Base-by-base conservation (phyloP, 2,113 vertebrate genomes). In the Ardeotis arabs region DNA sequence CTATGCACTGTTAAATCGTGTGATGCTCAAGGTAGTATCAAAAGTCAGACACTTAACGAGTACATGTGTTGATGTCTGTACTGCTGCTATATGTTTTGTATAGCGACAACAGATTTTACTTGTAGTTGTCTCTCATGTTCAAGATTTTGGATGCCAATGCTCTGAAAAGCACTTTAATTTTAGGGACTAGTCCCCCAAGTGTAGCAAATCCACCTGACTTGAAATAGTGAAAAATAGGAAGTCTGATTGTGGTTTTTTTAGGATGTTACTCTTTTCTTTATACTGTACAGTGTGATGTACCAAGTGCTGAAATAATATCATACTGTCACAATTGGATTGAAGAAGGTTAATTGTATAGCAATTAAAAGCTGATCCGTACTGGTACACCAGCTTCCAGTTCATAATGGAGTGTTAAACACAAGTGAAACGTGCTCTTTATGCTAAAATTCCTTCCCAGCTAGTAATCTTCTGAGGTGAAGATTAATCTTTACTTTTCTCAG, bases 91-190 rank as follows among this genome's bases (percentile, higher is more conserved):
- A 90, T 89, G 44, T 86, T 8, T 53, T 6, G 20, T 31, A 58
- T 73, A 44, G 89, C 66, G 31, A 91, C 87, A 24, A 83, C 88
- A 39, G 89, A 12, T 53, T 79, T 76, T 88, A 92, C 97, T 91
- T 76, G 95, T 97, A 94, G 78, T 94, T 93, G 94, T 97, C 92
- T 97, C 90, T 95, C 96, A 90, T 90, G 93, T 92, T 89, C 79
- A 84, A 73, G 74, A 39, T 70, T 95, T 49, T 75, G 91, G 95
- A 93, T 93, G 92, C 97, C 95, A 97, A 88, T 87, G 56, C 78
- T 96, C 94, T 78, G 89, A 97, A 90, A 86, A 96, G 97, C 97
- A 97, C 97, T 97, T 97, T 96, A 98, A 86, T 96, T 94, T 87
- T 94, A 96, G 96, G 96, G 89, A 90, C 95, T 90, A 94, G 90